Percentiles rank a stretch among this genome's conserved stretches.
These are phyloP conservation scores for Aleiodes alternator DNA, from an alignment of 2,888 invertebrate genomes.

Conservation along the genomic window DNA sequence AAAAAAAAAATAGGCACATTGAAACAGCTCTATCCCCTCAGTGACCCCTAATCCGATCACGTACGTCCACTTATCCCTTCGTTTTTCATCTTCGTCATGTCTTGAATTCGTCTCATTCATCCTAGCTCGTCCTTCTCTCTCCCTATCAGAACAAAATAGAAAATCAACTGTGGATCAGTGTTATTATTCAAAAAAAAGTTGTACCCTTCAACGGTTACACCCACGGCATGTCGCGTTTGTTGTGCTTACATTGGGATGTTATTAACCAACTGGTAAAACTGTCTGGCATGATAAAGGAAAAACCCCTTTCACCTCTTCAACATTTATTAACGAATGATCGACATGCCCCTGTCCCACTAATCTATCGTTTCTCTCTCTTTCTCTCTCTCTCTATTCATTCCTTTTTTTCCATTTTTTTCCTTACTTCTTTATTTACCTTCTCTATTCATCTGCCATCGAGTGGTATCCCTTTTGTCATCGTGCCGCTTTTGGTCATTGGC, in stretches of 20 bases:
- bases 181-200: constrained; percentile 55
- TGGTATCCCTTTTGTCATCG: constrained; percentile 61
- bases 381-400: not conserved
- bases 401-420: constrained; percentile 8
- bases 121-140: not conserved
- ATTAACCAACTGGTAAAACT: constrained; percentile 47
- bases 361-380: not conserved
- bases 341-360: constrained; percentile 29
- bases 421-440: constrained; percentile 22
- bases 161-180: constrained; percentile 37
- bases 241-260: constrained; percentile 53
- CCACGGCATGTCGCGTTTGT: constrained; percentile 57
- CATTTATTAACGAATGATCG: constrained; percentile 41
- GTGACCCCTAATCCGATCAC: constrained; percentile 45
- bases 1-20: not conserved
- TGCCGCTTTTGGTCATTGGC: constrained; percentile 52
- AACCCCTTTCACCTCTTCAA: constrained; percentile 36
- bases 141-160: not conserved
- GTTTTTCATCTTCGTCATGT: constrained; percentile 48
- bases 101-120: constrained; percentile 22
- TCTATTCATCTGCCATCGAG: constrained; percentile 34
- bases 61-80: constrained; percentile 44
- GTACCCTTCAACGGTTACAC: constrained; percentile 51
- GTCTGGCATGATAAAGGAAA: constrained; percentile 36
- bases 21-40: constrained; percentile 35